phyloP scores from a whole-genome alignment of 2,113 vertebrate genomes.

The Nibea coibor region DNA sequence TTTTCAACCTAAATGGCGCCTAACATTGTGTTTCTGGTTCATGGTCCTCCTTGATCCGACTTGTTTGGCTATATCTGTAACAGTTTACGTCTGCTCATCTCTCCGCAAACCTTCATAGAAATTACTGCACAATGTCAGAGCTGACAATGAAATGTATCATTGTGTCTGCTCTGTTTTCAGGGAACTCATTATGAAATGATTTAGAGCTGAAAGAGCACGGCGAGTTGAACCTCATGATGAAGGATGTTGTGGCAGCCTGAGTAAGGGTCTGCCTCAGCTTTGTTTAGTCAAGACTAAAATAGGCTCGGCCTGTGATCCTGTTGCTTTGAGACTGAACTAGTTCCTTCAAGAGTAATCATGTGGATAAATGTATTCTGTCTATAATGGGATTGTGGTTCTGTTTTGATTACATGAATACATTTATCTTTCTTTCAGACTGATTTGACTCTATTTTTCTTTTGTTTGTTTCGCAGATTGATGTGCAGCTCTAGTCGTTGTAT shows the following conservation, averaged over 20 bases:
- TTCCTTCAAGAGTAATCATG: constrained; percentile 45
- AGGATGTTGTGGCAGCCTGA: constrained; percentile 37
- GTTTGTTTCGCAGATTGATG: neutral
- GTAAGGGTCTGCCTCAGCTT: constrained; percentile 33
- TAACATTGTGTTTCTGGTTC: too few relatives aligned
- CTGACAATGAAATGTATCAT: constrained; percentile 30
- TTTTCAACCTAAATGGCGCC: too few relatives aligned
- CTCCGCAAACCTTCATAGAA: constrained; percentile 5
- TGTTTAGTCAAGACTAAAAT: constrained; percentile 55
- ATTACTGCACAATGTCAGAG: constrained; percentile 26
- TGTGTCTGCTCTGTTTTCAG: constrained; percentile 32
- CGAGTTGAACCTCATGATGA: constrained; percentile 28
- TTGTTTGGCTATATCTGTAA: neutral
- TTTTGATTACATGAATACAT: constrained; percentile 35
- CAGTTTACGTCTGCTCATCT: constrained; percentile 18
- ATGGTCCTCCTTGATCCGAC: too few relatives aligned
- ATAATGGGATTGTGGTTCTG: constrained; percentile 26
- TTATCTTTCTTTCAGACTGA: neutral
- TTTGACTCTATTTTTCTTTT: neutral
- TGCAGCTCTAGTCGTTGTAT: neutral
- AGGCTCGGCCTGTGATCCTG: constrained; percentile 30
- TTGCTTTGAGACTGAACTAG: constrained; percentile 15
- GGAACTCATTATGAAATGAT: constrained; percentile 58
- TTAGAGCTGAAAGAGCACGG: constrained; percentile 13
- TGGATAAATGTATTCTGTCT: constrained; percentile 15